These are phyloP conservation scores for Limnodromus scolopaceus DNA, from an alignment of 2,797 vertebrate species.

Conservation along the genomic window DNA sequence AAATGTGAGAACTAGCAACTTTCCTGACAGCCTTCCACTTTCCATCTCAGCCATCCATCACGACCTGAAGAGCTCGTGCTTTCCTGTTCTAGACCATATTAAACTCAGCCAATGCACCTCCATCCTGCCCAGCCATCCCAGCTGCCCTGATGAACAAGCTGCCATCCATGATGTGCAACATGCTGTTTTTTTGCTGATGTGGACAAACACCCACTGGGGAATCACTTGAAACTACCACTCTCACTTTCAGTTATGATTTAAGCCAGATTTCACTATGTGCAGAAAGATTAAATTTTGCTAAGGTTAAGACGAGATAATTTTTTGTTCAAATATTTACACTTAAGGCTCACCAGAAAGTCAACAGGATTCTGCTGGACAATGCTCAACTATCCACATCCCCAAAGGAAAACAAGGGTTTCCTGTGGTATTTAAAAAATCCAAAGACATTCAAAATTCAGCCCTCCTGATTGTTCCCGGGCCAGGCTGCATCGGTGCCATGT, in stretches of 20 bases:
- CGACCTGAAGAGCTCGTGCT: fast-evolving
- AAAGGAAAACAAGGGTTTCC: not conserved
- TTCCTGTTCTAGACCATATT: not conserved
- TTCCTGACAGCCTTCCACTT: not conserved
- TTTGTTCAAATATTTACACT: slow-evolving; percentile 39
- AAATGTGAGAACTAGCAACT: not conserved
- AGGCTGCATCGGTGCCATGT: not conserved
- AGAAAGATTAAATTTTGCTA: slow-evolving; percentile 31
- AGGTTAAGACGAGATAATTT: not conserved
- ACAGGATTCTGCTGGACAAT: slow-evolving; percentile 26
- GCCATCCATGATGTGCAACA: not conserved
- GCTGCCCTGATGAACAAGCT: not conserved
- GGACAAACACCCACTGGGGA: not conserved
- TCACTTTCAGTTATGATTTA: not conserved
- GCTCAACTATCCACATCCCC: not conserved
- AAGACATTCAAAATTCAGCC: not conserved
- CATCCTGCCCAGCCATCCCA: not conserved
- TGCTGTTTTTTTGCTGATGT: fast-evolving
- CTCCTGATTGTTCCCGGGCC: fast-evolving
- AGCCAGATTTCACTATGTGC: not conserved
- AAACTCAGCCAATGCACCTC: not conserved
- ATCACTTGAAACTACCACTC: not conserved
- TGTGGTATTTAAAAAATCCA: not conserved
- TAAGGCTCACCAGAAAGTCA: not conserved
- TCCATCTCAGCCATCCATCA: not conserved